Evolutionary conservation across 2,113 vertebrate species (phyloP).

Genomic region (Ranitomeya imitator): DNA sequence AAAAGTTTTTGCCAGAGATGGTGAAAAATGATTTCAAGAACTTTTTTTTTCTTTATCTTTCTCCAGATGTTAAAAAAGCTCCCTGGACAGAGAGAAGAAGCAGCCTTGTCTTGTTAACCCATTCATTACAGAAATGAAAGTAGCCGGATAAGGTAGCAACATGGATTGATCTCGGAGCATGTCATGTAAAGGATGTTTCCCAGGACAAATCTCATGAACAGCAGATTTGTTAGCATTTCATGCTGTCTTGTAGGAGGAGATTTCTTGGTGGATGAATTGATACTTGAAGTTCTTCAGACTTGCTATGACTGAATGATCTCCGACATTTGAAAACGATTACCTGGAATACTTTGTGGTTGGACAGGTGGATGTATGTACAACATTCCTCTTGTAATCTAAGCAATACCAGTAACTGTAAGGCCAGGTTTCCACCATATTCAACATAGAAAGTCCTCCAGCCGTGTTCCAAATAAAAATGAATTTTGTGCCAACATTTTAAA

Average conservation of each 20-base stretch:
- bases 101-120: slow-evolving; percentile 31
- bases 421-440: neutral
- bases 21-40: slow-evolving; percentile 54
- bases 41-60: slow-evolving; percentile 36
- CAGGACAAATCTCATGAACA: slow-evolving; percentile 25
- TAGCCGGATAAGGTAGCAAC: neutral
- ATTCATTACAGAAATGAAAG: neutral
- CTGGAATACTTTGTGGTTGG: neutral
- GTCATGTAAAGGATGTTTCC: slow-evolving; percentile 20
- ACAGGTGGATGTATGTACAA: neutral
- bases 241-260: neutral
- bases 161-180: neutral
- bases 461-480: too few species aligned
- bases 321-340: slow-evolving; percentile 28
- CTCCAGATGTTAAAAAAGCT: slow-evolving; percentile 56
- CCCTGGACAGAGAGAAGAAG: slow-evolving; percentile 36
- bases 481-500: too few species aligned
- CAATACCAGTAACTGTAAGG: neutral
- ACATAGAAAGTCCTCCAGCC: too few species aligned
- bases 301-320: neutral
- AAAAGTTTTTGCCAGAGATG: slow-evolving; percentile 46
- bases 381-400: neutral
- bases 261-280: neutral
- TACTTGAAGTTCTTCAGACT: neutral
- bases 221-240: slow-evolving; percentile 10